Conservation (phyloP, 2,113 vertebrate genomes). For the Bungarus multicinctus region DNA sequence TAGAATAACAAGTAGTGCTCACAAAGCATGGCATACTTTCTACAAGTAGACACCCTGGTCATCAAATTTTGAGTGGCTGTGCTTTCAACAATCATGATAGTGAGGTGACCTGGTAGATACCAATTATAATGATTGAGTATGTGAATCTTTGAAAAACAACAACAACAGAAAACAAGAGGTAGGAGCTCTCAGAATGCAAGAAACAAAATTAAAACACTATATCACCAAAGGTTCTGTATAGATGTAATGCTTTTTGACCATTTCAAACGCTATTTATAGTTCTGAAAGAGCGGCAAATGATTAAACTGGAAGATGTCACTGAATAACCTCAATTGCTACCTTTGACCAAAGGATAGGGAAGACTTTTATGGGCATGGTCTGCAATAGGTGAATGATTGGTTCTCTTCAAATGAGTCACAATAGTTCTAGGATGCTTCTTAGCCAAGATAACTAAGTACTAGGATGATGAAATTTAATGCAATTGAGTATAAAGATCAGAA, state of each 20-base stretch:
- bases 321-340: neutral
- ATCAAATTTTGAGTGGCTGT: neutral
- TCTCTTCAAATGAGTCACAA: neutral
- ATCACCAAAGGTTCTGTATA: neutral
- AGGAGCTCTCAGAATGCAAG: neutral
- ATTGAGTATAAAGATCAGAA: neutral
- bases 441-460: neutral
- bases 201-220: neutral
- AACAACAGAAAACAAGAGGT: neutral
- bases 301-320: too few species aligned
- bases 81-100: neutral
- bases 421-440: neutral
- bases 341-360: neutral
- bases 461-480: too few species aligned
- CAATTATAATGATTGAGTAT: neutral
- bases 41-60: too few species aligned
- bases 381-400: neutral
- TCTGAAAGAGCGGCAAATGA: neutral
- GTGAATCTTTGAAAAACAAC: neutral
- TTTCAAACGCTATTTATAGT: neutral
- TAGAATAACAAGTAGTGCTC: neutral
- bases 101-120: neutral
- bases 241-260: neutral
- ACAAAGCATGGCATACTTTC: neutral
- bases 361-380: neutral